A percentile compares a stretch with the other conserved stretches of the same genome.
These are phyloP conservation scores for Myodes glareolus DNA, from an alignment of 2,113 vertebrate species.

Conservation along the genomic window DNA sequence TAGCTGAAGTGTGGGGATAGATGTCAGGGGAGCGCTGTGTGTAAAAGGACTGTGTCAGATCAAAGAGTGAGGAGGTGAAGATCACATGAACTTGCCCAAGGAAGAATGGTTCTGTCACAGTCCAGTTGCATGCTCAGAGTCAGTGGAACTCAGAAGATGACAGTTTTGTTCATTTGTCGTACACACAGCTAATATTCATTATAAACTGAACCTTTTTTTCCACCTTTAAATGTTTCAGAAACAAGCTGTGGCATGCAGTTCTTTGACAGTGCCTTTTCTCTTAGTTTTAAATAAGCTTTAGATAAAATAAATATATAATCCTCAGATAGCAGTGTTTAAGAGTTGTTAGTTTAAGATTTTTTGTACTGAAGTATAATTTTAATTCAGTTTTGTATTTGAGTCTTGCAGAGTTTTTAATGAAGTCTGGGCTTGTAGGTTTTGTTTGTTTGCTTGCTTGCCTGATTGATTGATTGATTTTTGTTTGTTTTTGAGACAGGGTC, in stretches of 20 bases:
- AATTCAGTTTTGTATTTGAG: slow-evolving; percentile 41
- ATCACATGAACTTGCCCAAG: background rate
- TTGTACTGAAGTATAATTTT: slow-evolving; percentile 24
- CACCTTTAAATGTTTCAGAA: background rate
- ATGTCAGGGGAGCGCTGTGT: background rate
- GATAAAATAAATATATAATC: background rate
- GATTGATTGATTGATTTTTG: background rate
- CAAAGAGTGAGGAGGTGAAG: background rate
- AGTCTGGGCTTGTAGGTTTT: background rate
- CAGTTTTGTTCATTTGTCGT: background rate
- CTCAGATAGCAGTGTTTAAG: background rate
- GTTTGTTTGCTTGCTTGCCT: background rate
- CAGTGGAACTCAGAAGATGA: background rate
- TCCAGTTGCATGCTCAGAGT: background rate
- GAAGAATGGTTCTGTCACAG: background rate
- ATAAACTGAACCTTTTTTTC: background rate
- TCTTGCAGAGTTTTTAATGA: background rate
- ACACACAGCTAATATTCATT: background rate
- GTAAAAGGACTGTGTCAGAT: too few relatives aligned
- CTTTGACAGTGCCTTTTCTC: slow-evolving; percentile 3
- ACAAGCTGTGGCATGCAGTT: background rate
- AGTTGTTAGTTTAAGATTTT: background rate
- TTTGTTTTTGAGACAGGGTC: background rate
- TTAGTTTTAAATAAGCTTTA: background rate
- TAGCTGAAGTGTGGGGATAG: background rate